Conservation (phyloP, 2,113 vertebrate genomes). For the Haemorhous mexicanus region DNA sequence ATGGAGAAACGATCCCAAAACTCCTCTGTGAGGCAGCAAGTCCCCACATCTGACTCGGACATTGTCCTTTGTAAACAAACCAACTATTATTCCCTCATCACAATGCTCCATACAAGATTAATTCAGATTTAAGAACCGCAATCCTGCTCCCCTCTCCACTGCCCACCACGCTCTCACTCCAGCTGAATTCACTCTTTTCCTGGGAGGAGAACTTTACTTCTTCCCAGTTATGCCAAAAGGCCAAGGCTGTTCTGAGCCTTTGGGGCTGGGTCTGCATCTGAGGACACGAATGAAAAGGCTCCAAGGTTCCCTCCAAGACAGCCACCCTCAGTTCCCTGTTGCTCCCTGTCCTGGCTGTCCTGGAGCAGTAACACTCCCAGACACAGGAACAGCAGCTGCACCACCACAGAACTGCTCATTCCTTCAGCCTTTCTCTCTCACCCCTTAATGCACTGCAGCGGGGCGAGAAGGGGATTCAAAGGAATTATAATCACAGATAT, state of each 20-base stretch:
- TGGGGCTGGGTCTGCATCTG: background rate
- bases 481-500: background rate
- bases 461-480: background rate
- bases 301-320: background rate
- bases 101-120: background rate
- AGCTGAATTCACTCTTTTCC: background rate
- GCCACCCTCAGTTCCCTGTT: background rate
- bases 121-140: background rate
- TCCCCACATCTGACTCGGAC: background rate
- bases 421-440: background rate
- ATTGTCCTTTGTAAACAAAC: slow-evolving; percentile 26
- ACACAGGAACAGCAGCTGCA: rapidly evolving
- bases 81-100: slow-evolving; percentile 2
- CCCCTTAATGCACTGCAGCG: rapidly evolving
- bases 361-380: background rate
- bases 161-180: rapidly evolving
- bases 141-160: background rate
- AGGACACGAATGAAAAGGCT: background rate
- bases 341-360: background rate
- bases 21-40: background rate
- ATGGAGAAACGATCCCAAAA: background rate
- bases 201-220: background rate
- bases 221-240: background rate
- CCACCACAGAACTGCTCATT: rapidly evolving
- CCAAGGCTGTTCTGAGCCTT: rapidly evolving